phyloP scores from a whole-genome alignment of 2,888 invertebrate species.

The Caenorhabditis macrosperma region DNA sequence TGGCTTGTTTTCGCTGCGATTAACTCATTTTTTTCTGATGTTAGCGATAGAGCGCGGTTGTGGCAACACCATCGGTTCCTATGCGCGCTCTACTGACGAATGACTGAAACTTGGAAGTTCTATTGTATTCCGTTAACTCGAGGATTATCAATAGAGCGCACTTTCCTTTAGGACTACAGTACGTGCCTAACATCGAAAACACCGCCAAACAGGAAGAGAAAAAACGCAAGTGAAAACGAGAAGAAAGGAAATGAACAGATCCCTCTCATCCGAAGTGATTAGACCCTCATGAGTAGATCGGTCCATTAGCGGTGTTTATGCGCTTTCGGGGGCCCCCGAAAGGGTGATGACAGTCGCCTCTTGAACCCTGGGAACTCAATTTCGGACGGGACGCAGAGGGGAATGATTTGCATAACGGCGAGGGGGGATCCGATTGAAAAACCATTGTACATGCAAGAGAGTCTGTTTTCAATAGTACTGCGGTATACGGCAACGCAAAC shows the following conservation, averaged over 20 bases:
- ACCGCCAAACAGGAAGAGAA: too few species aligned
- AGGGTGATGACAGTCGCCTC: conserved; percentile 24
- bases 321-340: conserved; percentile 1
- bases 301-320: conserved; percentile 42
- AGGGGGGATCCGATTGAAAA: conserved; percentile 28
- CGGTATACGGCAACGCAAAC: conserved; percentile 49
- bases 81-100: too few species aligned
- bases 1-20: too few species aligned
- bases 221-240: conserved; percentile 17
- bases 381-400: conserved; percentile 5
- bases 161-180: too few species aligned
- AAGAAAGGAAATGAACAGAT: conserved; percentile 11
- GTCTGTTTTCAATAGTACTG: conserved; percentile 23
- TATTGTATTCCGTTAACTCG: too few species aligned
- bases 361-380: conserved; percentile 48
- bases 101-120: too few species aligned
- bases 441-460: conserved; percentile 3
- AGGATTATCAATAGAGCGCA: too few species aligned
- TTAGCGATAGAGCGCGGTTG: too few species aligned
- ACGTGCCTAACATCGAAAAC: too few species aligned
- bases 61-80: too few species aligned
- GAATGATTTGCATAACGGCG: conserved; percentile 39
- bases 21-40: too few species aligned
- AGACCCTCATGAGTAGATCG: conserved; percentile 45
- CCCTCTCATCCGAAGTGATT: conserved; percentile 44